Evolutionary conservation across 2,797 vertebrate species (phyloP), one percentile per base, ranked within the genome.

Genomic region (Pyrocephalus nanus): DNA sequence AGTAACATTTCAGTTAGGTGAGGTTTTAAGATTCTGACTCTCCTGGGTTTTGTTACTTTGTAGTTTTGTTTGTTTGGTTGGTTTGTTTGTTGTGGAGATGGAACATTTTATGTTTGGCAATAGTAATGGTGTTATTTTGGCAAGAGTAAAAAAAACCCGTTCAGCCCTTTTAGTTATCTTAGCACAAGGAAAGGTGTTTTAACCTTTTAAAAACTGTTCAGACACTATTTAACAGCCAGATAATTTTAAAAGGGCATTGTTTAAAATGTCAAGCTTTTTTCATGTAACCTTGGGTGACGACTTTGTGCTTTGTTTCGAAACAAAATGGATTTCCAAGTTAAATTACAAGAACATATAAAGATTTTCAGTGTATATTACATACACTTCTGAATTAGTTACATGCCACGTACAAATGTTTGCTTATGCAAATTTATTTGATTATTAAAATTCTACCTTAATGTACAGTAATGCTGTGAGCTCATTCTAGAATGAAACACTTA

Each of bases 361-460:
- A 73, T 85, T 88, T 88, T 90, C 45, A 15, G 12, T n/a, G 45
- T 55, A 8, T 83, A n/a, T 83, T 85, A 29, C 54, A 14, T 91
- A 17, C 0, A 2, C 54, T 60, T 82, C 43, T 86, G 66, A 89
- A 77, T 76, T 80, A 66, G 32, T 80, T 88, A 58, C 29, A 29
- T 87, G 48, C 45, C 61, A 77, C 32, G 30, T 86, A 93, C 47
- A 91, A 83, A 82, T 78, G 79, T 85, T 90, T 83, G 48, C 40
- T 66, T 88, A 86, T 67, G 67, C 61, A 86, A 89, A 91, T 91
- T 69, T 86, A 61, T 94, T 81, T 36, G 5, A 34, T 76, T 75
- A 80, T 94, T 93, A 72, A 74, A 95, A 89, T 79, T 95, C 62
- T 81, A 1, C 15, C 8, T 55, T 93, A 90, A 81, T 64, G 48